phyloP scores from a whole-genome alignment of 2,888 invertebrate genomes.

The Nemotelus pantherinus region DNA sequence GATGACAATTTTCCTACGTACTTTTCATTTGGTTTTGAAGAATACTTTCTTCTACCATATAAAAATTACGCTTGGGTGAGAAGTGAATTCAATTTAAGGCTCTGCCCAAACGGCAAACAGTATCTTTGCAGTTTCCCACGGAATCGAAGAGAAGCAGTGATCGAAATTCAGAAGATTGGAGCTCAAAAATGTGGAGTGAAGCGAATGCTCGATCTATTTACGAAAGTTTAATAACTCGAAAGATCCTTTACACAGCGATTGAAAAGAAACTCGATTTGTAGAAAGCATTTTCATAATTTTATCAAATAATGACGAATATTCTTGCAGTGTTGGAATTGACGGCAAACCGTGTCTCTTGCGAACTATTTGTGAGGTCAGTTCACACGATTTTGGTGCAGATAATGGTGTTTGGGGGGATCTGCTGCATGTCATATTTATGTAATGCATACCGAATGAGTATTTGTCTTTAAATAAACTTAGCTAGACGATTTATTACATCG shows the following conservation, averaged over 20 bases:
- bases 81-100: not conserved
- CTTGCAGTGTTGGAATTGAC: conserved; percentile 68
- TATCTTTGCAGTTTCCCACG: conserved; percentile 15
- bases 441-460: not conserved
- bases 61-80: conserved; percentile 25
- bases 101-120: not conserved
- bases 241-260: conserved; percentile 5
- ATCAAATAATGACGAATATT: no score
- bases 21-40: conserved; percentile 29
- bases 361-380: conserved; percentile 74
- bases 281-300: not conserved
- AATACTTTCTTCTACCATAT: conserved; percentile 15
- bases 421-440: conserved; percentile 75
- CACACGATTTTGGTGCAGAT: conserved; percentile 58
- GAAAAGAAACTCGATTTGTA: conserved; percentile 25
- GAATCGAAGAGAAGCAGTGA: not conserved
- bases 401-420: conserved; percentile 75
- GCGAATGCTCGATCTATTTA: not conserved
- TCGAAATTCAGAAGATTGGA: not conserved
- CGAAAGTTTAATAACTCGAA: conserved; percentile 13
- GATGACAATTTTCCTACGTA: not conserved
- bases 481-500: not conserved
- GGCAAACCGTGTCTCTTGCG: conserved; percentile 72
- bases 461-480: not conserved
- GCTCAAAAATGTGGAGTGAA: not conserved